Conservation (phyloP, 2,888 invertebrate species). For the Cepaea hortensis region DNA sequence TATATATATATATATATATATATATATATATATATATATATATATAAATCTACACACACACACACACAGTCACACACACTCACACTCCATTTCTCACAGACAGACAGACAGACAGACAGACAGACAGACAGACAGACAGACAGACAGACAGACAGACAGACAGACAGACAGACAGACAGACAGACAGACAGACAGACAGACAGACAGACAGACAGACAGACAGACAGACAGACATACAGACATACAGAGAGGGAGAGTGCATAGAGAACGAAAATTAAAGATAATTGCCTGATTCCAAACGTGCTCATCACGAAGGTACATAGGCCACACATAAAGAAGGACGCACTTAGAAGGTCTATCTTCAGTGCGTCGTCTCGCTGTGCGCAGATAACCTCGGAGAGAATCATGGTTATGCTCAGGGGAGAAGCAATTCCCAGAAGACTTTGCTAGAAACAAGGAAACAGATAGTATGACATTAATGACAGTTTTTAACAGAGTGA, state of each 20-base stretch:
- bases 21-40: too few species aligned
- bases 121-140: too few species aligned
- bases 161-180: too few species aligned
- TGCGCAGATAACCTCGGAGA: constrained; percentile 62
- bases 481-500: too few species aligned
- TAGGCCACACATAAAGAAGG: constrained; percentile 62
- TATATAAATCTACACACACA: too few species aligned
- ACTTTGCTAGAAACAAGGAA: constrained; percentile 56
- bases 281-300: constrained; percentile 57
- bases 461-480: too few species aligned
- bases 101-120: too few species aligned
- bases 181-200: too few species aligned
- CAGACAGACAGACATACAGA: neutral
- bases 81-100: too few species aligned
- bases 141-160: too few species aligned
- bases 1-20: too few species aligned
- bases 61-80: too few species aligned
- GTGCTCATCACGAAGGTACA: constrained; percentile 63
- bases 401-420: constrained; percentile 58
- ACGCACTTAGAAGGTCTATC: constrained; percentile 61
- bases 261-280: neutral
- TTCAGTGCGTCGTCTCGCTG: constrained; percentile 59
- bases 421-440: constrained; percentile 58
- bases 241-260: neutral
- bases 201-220: neutral